These are phyloP conservation scores for Phataginus tricuspis DNA, from an alignment of 2,797 vertebrate species.

Conservation along the genomic window DNA sequence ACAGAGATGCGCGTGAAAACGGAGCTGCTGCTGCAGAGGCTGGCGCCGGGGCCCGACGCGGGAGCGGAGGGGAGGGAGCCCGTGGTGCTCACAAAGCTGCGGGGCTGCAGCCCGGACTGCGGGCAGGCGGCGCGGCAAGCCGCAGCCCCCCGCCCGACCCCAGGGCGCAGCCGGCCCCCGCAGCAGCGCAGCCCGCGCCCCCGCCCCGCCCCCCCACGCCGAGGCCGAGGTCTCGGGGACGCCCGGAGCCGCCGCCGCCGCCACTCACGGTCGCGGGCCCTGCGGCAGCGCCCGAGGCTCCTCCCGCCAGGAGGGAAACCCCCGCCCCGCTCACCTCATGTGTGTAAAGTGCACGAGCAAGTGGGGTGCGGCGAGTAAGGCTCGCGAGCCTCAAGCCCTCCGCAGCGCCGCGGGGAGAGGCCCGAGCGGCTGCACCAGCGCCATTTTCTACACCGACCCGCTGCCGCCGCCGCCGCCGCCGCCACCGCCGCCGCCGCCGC, in stretches of 20 bases:
- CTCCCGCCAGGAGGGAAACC: conserved; percentile 17
- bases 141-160: background rate
- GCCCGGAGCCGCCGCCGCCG: conserved; percentile 11
- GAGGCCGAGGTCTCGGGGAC: conserved; percentile 5
- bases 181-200: background rate
- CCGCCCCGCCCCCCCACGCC: background rate
- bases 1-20: conserved; percentile 57
- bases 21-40: conserved; percentile 59
- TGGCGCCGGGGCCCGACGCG: conserved; percentile 35
- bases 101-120: conserved; percentile 46
- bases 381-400: conserved; percentile 86
- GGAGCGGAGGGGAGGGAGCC: conserved; percentile 1
- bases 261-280: conserved; percentile 24
- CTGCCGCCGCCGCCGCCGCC: conserved; percentile 93
- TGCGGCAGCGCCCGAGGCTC: conserved; percentile 50
- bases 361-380: conserved; percentile 77
- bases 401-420: conserved; percentile 92
- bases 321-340: conserved; percentile 84
- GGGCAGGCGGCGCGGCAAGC: background rate
- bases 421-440: conserved; percentile 92
- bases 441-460: conserved; percentile 95
- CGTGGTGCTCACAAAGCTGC: conserved; percentile 21
- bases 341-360: conserved; percentile 87
- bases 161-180: background rate
- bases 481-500: conserved; percentile 88